Base-by-base conservation (phyloP, 2,888 invertebrate genomes). In the Lithophane leautieri region DNA sequence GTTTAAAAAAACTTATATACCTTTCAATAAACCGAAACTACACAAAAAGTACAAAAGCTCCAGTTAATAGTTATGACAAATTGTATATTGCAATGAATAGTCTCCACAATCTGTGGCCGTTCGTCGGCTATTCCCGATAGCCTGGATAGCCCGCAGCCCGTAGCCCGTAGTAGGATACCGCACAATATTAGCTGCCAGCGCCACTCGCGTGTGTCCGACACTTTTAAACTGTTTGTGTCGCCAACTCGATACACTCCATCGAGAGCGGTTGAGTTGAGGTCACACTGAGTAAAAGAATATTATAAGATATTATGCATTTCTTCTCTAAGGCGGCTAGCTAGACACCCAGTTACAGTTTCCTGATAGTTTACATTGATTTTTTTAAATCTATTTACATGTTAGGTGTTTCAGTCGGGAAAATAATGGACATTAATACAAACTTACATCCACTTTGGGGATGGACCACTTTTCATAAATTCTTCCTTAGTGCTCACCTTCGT, bases 201-300 rank as follows among this genome's bases (percentile, higher is more conserved):
- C 70, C 88, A 87, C 87, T 71, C 81, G 88, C 82, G 83, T 91
- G 91, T 79, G 83, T 73, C 79, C 79, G 91, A 87, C 89, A 89
- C 83, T 89, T 89, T 88, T 86, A 87, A 89, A 88, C 84, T 84
- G 89, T 82, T 89, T 87, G 86, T 87, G 83, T 89, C 86, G 84
- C 85, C 81, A 81, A 82, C 88, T 77, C 86, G 78, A 85, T 88
- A 87, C 81, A 84, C 72, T 70, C 76, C 66, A 73, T 76, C 68
- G 76, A 76, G 74, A 69, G 34, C 42, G 58, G 4, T 44, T 14
- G 22, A 34, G 79, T 61, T 74, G 61, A 11, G 70, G 66, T 0
- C 19, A 72, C 68, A 82, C 60, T 73, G 14, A 40, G 69, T 34
- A 28, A 22, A 42, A 34, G 0, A n/a, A 50, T 58, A 14, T 4